These are phyloP conservation scores for Plumapathes pennacea DNA, from an alignment of 92 coral and sea anemone genomes.

Conservation along the genomic window DNA sequence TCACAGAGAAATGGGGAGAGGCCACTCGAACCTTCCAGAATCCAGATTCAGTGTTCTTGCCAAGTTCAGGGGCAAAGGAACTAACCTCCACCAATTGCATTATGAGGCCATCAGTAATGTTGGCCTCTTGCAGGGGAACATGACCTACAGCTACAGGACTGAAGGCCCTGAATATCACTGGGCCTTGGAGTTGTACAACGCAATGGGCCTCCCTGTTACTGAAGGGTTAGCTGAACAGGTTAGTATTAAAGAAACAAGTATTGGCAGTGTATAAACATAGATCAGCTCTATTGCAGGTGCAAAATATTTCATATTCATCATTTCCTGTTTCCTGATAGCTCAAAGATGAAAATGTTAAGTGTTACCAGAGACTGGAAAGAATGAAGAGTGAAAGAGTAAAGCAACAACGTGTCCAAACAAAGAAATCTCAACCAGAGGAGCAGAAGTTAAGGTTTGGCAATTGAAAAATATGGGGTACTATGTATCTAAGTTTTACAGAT, in stretches of 20 bases:
- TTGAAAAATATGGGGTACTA: background rate
- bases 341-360: background rate
- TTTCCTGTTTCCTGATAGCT: background rate
- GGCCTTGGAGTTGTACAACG: slow-evolving; percentile 2
- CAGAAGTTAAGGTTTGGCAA: background rate
- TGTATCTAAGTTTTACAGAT: too few relatives aligned
- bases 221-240: slow-evolving; percentile 1
- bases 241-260: too few relatives aligned
- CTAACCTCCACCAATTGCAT: slow-evolving; percentile 29
- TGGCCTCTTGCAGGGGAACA: slow-evolving; percentile 26
- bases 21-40: slow-evolving; percentile 20
- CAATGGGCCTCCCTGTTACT: background rate
- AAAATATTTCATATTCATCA: background rate
- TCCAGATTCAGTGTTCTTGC: slow-evolving; percentile 9
- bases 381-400: background rate
- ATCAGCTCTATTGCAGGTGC: too few relatives aligned
- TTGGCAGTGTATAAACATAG: too few relatives aligned
- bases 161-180: slow-evolving; percentile 15
- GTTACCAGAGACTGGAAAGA: background rate
- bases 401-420: background rate
- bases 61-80: slow-evolving; percentile 7
- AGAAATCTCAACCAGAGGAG: background rate
- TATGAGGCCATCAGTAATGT: slow-evolving; percentile 31
- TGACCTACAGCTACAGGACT: background rate
- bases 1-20: slow-evolving; percentile 13